phyloP scores from a whole-genome alignment of 2,888 invertebrate genomes.

The Thereva unica region DNA sequence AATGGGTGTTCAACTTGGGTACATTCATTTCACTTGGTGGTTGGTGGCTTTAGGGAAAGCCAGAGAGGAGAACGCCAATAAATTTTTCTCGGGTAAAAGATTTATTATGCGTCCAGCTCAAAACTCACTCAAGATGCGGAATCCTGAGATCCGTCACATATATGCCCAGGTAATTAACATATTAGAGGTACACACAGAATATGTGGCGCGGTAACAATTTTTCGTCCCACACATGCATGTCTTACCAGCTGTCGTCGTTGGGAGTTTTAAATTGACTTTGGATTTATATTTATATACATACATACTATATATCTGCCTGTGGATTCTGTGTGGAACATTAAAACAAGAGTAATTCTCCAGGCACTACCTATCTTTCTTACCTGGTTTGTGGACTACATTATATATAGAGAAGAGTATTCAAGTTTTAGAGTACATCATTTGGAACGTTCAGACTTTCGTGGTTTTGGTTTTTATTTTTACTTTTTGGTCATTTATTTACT shows the following conservation, averaged over 20 bases:
- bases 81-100: constrained; percentile 36
- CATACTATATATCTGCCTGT: too few relatives aligned
- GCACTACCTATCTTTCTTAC: too few relatives aligned
- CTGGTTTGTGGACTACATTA: too few relatives aligned
- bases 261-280: constrained; percentile 21
- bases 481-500: too few relatives aligned
- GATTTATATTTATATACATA: constrained; percentile 29
- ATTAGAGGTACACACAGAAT: constrained; percentile 45
- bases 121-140: constrained; percentile 40
- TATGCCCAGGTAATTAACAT: constrained; percentile 45
- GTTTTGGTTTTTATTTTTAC: too few relatives aligned
- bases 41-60: not conserved
- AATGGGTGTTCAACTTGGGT: constrained; percentile 24
- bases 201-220: constrained; percentile 45
- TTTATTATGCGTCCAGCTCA: constrained; percentile 39
- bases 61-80: constrained; percentile 28
- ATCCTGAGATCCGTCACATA: constrained; percentile 36
- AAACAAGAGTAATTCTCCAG: too few relatives aligned
- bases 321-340: too few relatives aligned
- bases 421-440: too few relatives aligned
- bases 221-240: constrained; percentile 44
- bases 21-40: constrained; percentile 25
- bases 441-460: too few relatives aligned
- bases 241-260: constrained; percentile 33
- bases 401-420: too few relatives aligned